phyloP scores from a whole-genome alignment of 2,113 vertebrate genomes.

The Cyprinodon variegatus region DNA sequence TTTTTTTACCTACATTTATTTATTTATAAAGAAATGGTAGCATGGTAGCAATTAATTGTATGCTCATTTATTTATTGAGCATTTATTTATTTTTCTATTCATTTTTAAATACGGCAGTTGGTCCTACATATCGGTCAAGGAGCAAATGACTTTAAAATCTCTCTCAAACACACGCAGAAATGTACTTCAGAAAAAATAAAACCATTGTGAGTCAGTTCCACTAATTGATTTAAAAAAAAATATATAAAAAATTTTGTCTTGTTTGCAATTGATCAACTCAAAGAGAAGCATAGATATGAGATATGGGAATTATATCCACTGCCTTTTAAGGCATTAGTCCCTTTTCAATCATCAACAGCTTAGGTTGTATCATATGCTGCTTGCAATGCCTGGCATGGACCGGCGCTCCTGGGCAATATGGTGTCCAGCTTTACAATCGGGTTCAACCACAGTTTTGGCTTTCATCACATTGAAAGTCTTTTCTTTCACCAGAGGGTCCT shows the following conservation, averaged over 20 bases:
- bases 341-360: conserved; percentile 3
- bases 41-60: no score
- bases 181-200: conserved; percentile 22
- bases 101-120: no score
- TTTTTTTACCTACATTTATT: no score
- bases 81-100: no score
- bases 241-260: neutral
- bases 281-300: conserved; percentile 49
- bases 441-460: conserved; percentile 34
- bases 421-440: conserved; percentile 44
- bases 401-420: conserved; percentile 8
- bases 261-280: conserved; percentile 32
- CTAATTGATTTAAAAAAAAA: conserved; percentile 16
- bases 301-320: conserved; percentile 21
- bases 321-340: conserved; percentile 9
- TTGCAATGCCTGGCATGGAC: neutral
- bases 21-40: no score
- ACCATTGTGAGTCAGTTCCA: conserved; percentile 28
- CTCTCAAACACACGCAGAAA: neutral
- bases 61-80: no score
- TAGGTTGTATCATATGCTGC: conserved; percentile 2
- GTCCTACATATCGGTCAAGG: conserved; percentile 16
- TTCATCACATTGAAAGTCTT: conserved; percentile 24
- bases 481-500: conserved; percentile 12
- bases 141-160: conserved; percentile 19